A percentile compares a stretch with the other conserved stretches of the same genome.
These are phyloP conservation scores for Protonibea diacanthus DNA, from an alignment of 2,797 vertebrate species.

Conservation along the genomic window DNA sequence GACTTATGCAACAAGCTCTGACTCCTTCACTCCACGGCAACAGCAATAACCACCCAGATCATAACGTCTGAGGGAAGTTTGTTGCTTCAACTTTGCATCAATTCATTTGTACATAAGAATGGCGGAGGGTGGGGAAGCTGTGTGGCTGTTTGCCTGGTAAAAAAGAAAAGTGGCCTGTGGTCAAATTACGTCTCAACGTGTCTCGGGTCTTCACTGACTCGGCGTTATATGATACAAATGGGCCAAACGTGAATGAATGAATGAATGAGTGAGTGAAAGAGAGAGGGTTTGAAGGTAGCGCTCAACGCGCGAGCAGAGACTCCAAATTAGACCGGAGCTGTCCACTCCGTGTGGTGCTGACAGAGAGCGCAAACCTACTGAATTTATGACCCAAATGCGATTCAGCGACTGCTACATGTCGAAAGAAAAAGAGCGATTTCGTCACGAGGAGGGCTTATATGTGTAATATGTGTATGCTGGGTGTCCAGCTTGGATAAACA, in stretches of 20 bases:
- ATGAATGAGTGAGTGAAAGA: not conserved
- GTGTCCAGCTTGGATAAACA: constrained; percentile 43
- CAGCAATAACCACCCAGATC: constrained; percentile 36
- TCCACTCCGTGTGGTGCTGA: constrained; percentile 74
- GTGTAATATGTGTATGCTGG: constrained; percentile 38
- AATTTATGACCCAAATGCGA: constrained; percentile 27
- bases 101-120: constrained; percentile 27
- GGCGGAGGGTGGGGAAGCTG: not conserved
- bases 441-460: too few relatives aligned
- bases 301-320: constrained; percentile 27
- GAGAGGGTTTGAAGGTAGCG: constrained; percentile 21
- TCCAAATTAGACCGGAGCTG: constrained; percentile 66
- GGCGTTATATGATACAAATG: constrained; percentile 55
- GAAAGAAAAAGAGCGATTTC: not conserved
- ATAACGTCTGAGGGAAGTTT: constrained; percentile 52
- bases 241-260: constrained; percentile 52
- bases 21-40: constrained; percentile 61
- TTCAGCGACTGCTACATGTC: constrained; percentile 21
- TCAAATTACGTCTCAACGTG: constrained; percentile 40
- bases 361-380: constrained; percentile 9
- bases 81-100: constrained; percentile 29
- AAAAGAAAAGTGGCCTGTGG: constrained; percentile 32
- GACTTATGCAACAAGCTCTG: constrained; percentile 83
- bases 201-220: constrained; percentile 50
- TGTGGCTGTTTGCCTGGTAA: constrained; percentile 16